Evolutionary conservation across 2,888 invertebrate genomes (phyloP).

Genomic region (Sesia apiformis): DNA sequence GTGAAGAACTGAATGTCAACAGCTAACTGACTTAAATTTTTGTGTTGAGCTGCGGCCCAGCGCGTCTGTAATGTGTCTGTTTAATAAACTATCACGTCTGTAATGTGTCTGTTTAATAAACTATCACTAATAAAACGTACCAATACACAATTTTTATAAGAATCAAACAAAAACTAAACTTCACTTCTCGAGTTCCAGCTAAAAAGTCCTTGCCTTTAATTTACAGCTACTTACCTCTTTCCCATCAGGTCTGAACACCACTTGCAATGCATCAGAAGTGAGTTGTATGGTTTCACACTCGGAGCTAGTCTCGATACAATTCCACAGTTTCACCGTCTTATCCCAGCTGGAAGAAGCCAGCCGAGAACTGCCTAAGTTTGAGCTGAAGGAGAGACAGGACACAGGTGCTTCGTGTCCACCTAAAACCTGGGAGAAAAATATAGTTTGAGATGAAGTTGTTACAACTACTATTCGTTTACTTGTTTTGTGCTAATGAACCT

Average conservation of each 20-base stretch:
- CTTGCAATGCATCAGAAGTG: slow-evolving; percentile 85
- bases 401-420: slow-evolving; percentile 97
- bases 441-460: not conserved
- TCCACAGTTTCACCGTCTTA: slow-evolving; percentile 90
- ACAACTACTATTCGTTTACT: not conserved
- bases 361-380: slow-evolving; percentile 79
- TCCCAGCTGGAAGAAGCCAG: slow-evolving; percentile 97
- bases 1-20: no score
- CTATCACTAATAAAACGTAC: no score
- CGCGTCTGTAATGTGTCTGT: no score
- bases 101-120: no score
- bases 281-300: slow-evolving; percentile 87
- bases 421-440: slow-evolving; percentile 72
- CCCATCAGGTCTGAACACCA: slow-evolving; percentile 92
- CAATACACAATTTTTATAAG: no score
- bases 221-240: slow-evolving; percentile 73
- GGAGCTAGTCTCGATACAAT: slow-evolving; percentile 87
- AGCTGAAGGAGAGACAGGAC: slow-evolving; percentile 86
- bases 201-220: not conserved
- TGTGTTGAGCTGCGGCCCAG: no score
- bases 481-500: no score
- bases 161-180: no score
- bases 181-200: no score
- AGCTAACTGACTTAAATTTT: no score
- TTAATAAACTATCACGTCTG: no score